phyloP scores from a whole-genome alignment of 2,888 invertebrate genomes.

The Heterodera filipjevi region DNA sequence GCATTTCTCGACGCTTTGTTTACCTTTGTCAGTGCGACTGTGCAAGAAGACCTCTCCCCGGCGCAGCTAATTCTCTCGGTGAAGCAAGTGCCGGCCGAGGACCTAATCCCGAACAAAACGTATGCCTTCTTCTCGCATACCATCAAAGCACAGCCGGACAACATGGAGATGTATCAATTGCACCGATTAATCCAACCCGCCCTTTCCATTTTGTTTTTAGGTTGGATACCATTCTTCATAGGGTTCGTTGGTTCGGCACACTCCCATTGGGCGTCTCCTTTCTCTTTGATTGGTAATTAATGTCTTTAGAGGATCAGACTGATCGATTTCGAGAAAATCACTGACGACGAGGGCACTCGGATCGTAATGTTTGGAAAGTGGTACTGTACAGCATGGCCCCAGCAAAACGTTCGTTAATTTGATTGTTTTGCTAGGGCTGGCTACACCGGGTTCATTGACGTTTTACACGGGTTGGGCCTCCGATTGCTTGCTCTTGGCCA shows the following conservation, averaged over 20 bases:
- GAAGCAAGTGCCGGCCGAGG: slow-evolving; percentile 81
- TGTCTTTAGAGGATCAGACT: slow-evolving; percentile 81
- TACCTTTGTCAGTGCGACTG: slow-evolving; percentile 74
- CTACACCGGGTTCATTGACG: slow-evolving; percentile 92
- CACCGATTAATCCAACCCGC: slow-evolving; percentile 57
- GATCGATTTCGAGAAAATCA: slow-evolving; percentile 94
- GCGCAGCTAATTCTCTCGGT: slow-evolving; percentile 96
- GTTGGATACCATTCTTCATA: slow-evolving; percentile 20
- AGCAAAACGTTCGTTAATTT: neutral
- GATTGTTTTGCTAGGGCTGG: neutral
- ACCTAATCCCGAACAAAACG: slow-evolving; percentile 90
- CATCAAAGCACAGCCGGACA: slow-evolving; percentile 96
- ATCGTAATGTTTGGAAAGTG: slow-evolving; percentile 98
- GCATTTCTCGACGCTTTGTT: neutral
- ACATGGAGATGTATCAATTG: slow-evolving; percentile 82
- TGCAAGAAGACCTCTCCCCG: slow-evolving; percentile 92
- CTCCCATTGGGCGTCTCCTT: slow-evolving; percentile 10
- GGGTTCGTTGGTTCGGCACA: neutral
- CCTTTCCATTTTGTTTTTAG: neutral
- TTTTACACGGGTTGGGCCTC: slow-evolving; percentile 92
- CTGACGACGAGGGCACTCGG: slow-evolving; percentile 83
- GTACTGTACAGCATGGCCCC: slow-evolving; percentile 44
- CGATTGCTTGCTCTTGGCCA: slow-evolving; percentile 91
- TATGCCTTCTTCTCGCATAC: slow-evolving; percentile 99
- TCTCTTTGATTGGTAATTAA: neutral